A percentile compares a stretch with the other conserved stretches of the same genome.
Evolutionary conservation across 2,888 invertebrate species (phyloP).

Genomic region (Spilosoma lubricipeda): DNA sequence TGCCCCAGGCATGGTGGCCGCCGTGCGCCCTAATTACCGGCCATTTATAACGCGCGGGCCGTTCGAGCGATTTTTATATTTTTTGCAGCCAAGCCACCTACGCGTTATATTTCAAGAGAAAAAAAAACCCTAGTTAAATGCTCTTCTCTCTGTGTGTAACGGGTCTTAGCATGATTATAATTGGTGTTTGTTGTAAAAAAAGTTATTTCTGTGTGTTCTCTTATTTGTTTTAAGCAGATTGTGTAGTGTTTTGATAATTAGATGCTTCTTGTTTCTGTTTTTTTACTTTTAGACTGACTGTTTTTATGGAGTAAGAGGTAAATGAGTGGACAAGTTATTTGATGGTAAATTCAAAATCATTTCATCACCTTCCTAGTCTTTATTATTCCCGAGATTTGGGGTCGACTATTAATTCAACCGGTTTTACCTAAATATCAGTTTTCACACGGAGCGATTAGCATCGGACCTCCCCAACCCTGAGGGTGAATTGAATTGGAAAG

Average conservation of each 20-base stretch:
- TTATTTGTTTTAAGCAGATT: slow-evolving; percentile 7
- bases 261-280: not conserved
- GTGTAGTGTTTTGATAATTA: not conserved
- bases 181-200: slow-evolving; percentile 32
- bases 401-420: too few relatives aligned
- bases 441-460: too few relatives aligned
- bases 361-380: too few relatives aligned
- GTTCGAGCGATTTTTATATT: slow-evolving; percentile 78
- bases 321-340: too few relatives aligned
- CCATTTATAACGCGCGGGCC: slow-evolving; percentile 79
- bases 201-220: slow-evolving; percentile 15
- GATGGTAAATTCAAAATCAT: not conserved
- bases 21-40: slow-evolving; percentile 79
- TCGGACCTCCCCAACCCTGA: too few relatives aligned
- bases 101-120: slow-evolving; percentile 71
- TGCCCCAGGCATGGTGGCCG: slow-evolving; percentile 51
- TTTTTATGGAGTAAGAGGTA: too few relatives aligned
- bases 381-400: too few relatives aligned
- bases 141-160: slow-evolving; percentile 44
- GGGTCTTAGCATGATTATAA: slow-evolving; percentile 52
- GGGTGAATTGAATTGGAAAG: too few relatives aligned
- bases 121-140: slow-evolving; percentile 61
- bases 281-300: not conserved
- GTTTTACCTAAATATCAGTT: too few relatives aligned
- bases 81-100: slow-evolving; percentile 64